These are phyloP conservation scores for Habropoda laboriosa DNA, from an alignment of 1,140 invertebrate species.

Conservation along the genomic window DNA sequence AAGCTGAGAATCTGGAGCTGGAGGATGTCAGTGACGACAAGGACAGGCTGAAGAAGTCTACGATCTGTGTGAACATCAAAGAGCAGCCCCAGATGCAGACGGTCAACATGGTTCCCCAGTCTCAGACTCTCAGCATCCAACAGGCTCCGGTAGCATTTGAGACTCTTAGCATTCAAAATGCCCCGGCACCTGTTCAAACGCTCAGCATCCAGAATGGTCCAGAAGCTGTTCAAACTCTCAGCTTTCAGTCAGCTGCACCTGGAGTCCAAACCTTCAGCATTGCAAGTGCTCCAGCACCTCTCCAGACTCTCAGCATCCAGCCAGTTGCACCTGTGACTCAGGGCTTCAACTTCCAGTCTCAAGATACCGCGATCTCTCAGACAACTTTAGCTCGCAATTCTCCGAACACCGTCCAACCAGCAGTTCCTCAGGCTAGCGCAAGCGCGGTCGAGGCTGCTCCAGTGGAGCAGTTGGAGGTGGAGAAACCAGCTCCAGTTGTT, in stretches of 20 bases:
- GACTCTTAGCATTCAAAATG: not conserved
- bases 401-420: not conserved
- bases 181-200: not conserved
- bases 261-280: no score
- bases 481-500: no score
- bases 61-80: slow-evolving; percentile 41
- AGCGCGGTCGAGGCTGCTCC: no score
- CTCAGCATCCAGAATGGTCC: not conserved
- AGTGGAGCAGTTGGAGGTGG: no score
- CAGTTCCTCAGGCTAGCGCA: not conserved
- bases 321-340: not conserved
- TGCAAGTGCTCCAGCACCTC: not conserved
- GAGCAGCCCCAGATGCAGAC: no score
- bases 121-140: not conserved
- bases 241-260: not conserved
- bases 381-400: not conserved
- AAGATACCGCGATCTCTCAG: not conserved
- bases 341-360: not conserved
- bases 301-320: not conserved
- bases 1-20: not conserved
- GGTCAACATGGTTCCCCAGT: not conserved
- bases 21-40: slow-evolving; percentile 32
- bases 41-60: slow-evolving; percentile 54
- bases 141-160: not conserved
- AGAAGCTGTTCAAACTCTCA: not conserved